Evolutionary conservation across 2,888 invertebrate species (phyloP).

Genomic region (Halocaridina rubra): DNA sequence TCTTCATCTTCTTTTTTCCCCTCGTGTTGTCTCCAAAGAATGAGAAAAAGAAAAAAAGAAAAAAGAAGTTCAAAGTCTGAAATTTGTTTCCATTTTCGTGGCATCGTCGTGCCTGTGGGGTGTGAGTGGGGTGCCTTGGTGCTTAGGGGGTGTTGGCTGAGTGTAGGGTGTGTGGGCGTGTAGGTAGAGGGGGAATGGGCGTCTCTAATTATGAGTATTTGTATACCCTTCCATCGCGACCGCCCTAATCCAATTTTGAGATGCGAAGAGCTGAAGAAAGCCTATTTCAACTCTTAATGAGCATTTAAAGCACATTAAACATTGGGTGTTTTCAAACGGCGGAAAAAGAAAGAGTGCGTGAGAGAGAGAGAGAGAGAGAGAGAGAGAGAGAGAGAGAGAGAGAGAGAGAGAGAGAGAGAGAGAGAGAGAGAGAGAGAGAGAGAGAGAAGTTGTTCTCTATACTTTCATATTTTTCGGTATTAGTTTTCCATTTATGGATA

Average conservation of each 20-base stretch:
- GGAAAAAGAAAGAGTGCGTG: too few relatives aligned
- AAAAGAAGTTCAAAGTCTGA: constrained; percentile 26
- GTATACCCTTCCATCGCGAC: constrained; percentile 29
- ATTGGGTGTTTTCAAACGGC: constrained; percentile 49
- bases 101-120: constrained; percentile 44
- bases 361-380: too few relatives aligned
- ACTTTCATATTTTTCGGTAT: too few relatives aligned
- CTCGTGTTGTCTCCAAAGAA: not conserved
- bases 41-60: not conserved
- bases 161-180: not conserved
- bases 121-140: not conserved
- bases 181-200: too few relatives aligned
- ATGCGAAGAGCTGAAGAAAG: constrained; percentile 35
- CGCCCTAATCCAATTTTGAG: constrained; percentile 46
- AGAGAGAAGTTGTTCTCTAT: too few relatives aligned
- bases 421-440: too few relatives aligned
- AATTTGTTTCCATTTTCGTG: constrained; percentile 21
- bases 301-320: constrained; percentile 58
- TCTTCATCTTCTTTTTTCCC: too few relatives aligned
- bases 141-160: too few relatives aligned
- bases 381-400: too few relatives aligned
- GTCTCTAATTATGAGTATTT: constrained; percentile 41
- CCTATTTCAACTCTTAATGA: constrained; percentile 59
- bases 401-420: too few relatives aligned
- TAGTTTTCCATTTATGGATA: too few relatives aligned